phyloP scores from a whole-genome alignment of 2,888 invertebrate species.

The Selenia dentaria region DNA sequence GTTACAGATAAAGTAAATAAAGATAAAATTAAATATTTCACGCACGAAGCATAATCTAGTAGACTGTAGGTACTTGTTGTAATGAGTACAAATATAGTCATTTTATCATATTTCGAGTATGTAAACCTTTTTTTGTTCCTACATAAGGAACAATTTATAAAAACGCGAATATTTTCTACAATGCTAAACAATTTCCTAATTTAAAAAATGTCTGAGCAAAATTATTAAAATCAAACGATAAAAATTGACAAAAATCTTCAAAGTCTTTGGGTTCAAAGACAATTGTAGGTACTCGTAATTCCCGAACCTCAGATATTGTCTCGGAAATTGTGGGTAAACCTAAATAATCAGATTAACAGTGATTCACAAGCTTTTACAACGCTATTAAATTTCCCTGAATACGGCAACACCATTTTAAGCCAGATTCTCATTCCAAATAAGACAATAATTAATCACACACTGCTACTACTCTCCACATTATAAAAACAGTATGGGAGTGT shows the following conservation, averaged over 20 bases:
- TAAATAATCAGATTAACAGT: slow-evolving; percentile 35
- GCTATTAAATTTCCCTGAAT: slow-evolving; percentile 35
- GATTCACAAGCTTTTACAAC: slow-evolving; percentile 33
- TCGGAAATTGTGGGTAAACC: slow-evolving; percentile 19
- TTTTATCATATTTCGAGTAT: too few relatives aligned
- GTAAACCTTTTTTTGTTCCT: too few relatives aligned
- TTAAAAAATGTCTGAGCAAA: slow-evolving; percentile 8
- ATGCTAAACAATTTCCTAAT: slow-evolving; percentile 7
- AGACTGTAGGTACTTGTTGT: too few relatives aligned
- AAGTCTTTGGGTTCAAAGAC: slow-evolving; percentile 13
- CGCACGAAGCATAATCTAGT: too few relatives aligned
- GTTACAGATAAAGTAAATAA: too few relatives aligned
- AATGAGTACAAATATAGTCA: too few relatives aligned
- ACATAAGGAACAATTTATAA: too few relatives aligned
- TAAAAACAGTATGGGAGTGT: slow-evolving; percentile 16
- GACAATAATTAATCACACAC: slow-evolving; percentile 42
- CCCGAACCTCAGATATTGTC: slow-evolving; percentile 26
- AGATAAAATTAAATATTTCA: too few relatives aligned
- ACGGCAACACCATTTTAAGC: slow-evolving; percentile 31
- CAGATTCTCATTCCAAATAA: slow-evolving; percentile 36
- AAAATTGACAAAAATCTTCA: slow-evolving; percentile 13
- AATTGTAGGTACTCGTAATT: slow-evolving; percentile 24
- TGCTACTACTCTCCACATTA: slow-evolving; percentile 6
- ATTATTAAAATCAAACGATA: slow-evolving; percentile 17
- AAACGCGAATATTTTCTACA: too few relatives aligned